Conservation (phyloP, 2,888 invertebrate genomes). For the Leptarthrus brevirostris region DNA sequence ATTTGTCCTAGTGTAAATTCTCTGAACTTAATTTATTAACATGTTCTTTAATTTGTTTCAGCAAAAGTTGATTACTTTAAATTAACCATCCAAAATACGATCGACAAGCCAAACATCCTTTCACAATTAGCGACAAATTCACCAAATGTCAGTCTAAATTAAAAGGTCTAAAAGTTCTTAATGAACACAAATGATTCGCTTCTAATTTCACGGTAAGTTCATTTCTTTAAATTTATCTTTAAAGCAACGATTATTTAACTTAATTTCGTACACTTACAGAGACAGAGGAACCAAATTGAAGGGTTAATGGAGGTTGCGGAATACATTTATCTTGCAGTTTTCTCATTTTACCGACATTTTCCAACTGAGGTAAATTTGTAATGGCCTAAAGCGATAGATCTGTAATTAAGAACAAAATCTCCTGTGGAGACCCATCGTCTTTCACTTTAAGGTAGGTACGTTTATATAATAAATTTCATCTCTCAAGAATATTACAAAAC, state of each 20-base stretch:
- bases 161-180: not conserved
- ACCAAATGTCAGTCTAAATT: too few species aligned
- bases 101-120: too few species aligned
- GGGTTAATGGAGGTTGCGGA: constrained; percentile 25
- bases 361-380: constrained; percentile 21
- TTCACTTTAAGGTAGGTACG: not conserved
- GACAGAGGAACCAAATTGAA: not conserved
- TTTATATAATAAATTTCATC: constrained; percentile 15
- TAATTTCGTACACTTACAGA: not conserved
- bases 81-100: too few species aligned
- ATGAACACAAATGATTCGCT: not conserved
- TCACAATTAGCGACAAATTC: too few species aligned
- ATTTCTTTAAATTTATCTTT: not conserved
- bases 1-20: too few species aligned
- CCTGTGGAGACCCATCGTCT: not conserved
- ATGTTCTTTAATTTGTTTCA: too few species aligned
- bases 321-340: constrained; percentile 25
- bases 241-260: not conserved
- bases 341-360: constrained; percentile 8
- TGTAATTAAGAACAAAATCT: constrained; percentile 28
- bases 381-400: constrained; percentile 12
- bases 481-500: not conserved
- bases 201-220: not conserved
- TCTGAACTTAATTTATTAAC: too few species aligned
- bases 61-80: too few species aligned